Evolutionary conservation across 1,140 invertebrate genomes (phyloP).

Genomic region (Hestina assimilis): DNA sequence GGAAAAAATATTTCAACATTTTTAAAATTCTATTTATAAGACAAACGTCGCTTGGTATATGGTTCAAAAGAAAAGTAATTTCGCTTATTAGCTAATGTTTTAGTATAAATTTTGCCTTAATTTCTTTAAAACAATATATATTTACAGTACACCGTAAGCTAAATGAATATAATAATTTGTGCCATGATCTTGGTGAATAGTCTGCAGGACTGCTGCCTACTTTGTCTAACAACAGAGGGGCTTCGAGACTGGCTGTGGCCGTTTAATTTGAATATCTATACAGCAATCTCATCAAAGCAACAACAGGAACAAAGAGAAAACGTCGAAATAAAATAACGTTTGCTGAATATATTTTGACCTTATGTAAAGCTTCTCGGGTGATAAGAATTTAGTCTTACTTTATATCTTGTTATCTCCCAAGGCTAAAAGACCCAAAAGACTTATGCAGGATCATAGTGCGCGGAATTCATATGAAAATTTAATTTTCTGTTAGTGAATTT

Average conservation of each 20-base stretch:
- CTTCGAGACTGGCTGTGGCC: slow-evolving; percentile 25
- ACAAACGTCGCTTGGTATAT: too few relatives aligned
- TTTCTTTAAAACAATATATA: too few relatives aligned
- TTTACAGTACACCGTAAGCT: too few relatives aligned
- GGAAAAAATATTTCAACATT: background rate
- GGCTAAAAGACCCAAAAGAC: slow-evolving; percentile 52
- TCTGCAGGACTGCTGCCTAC: slow-evolving; percentile 38
- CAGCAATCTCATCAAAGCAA: slow-evolving; percentile 49
- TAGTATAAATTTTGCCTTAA: too few relatives aligned
- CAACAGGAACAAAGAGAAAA: slow-evolving; percentile 51
- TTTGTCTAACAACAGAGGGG: slow-evolving; percentile 48
- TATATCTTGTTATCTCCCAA: slow-evolving; percentile 61
- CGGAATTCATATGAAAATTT: slow-evolving; percentile 71
- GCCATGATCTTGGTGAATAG: slow-evolving; percentile 45
- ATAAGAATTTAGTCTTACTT: slow-evolving; percentile 50
- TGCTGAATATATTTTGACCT: slow-evolving; percentile 57
- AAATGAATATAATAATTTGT: slow-evolving; percentile 53
- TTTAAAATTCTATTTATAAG: too few relatives aligned
- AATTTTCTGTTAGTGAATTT: slow-evolving; percentile 69
- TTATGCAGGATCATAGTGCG: slow-evolving; percentile 62
- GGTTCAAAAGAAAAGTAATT: too few relatives aligned
- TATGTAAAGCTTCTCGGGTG: slow-evolving; percentile 47
- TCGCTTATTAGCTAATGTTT: too few relatives aligned
- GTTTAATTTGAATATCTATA: slow-evolving; percentile 61
- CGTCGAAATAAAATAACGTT: slow-evolving; percentile 57